Base-by-base conservation (phyloP, 2,888 invertebrate species). In the Chymomyza fuscimana region DNA sequence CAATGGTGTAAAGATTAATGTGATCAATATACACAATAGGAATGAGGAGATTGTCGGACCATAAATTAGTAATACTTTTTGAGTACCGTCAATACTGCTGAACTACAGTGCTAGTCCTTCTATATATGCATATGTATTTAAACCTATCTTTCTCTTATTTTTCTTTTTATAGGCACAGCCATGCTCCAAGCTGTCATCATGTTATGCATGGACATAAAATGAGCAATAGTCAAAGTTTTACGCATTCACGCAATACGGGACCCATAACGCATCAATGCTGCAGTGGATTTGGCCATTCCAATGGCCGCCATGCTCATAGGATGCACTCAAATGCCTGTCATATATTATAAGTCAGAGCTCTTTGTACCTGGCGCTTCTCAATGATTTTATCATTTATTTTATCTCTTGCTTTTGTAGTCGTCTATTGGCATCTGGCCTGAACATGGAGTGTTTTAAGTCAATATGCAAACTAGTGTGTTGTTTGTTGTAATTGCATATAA, bases 201-300 rank as follows among this genome's bases (percentile, higher is more conserved):
- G 60, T 87, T 67, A 70, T 81, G 40, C 88, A 87, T 64, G 88
- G 90, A 32, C 81, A 87, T 0, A 90, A 91, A 86, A 76, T 91
- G 74, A 76, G 86, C 63, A 89, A 88, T 71, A 92, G 92, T 76
- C 92, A 92, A 76, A 92, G 91, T 78, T 92, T 92, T 72, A 89
- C 83, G 71, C 90, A 91, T 70, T 74, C 83, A 2, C 89, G 89
- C 9, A 79, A 77, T 36, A 74, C 85, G 6, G 89, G 79, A 3
- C 71, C 86, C n/a, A 89, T 90, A n/a, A 88, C 89, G 10, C 92
- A 92, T 76, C 91, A 91, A 69, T 92, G 92, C 73, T 92, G 92
- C 82, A 82, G 89, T 16, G 91, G 86, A 7, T 91, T 89, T 73
- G 86, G 89, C 1, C 91, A 90, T 65, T 75, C 89, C 5, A 89